phyloP scores from a whole-genome alignment of 2,797 vertebrate genomes.

The Premnoplex brunnescens region DNA sequence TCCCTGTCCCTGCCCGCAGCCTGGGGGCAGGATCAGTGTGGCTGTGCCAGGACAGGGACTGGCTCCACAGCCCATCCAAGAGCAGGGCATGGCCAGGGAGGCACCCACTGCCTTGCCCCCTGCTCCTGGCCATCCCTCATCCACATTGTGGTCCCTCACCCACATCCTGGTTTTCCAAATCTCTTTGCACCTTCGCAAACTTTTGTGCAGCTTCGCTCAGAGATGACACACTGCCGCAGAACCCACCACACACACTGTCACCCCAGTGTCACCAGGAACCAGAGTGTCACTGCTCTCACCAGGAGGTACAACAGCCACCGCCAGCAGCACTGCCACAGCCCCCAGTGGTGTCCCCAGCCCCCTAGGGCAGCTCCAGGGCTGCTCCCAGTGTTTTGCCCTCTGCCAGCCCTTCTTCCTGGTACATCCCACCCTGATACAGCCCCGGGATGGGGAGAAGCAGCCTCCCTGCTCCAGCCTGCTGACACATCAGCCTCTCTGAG shows the following conservation, averaged over 20 bases:
- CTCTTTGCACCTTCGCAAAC: background rate
- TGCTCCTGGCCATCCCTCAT: accelerated
- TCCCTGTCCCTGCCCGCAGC: background rate
- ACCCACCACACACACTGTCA: accelerated
- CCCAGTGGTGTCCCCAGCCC: background rate
- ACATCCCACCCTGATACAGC: accelerated
- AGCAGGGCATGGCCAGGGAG: background rate
- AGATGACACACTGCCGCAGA: background rate
- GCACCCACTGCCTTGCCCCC: background rate
- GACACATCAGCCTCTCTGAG: background rate
- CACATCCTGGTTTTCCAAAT: background rate
- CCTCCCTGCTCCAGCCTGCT: background rate
- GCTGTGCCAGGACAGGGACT: background rate
- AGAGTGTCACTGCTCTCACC: background rate
- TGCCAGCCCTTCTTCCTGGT: background rate
- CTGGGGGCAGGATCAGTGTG: accelerated
- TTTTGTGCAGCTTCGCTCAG: background rate
- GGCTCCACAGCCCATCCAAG: accelerated
- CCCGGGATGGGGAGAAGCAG: accelerated
- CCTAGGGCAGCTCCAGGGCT: background rate
- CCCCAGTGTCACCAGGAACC: background rate
- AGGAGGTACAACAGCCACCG: background rate
- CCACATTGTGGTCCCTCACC: accelerated
- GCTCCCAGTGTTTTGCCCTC: accelerated
- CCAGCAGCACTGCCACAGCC: background rate